Percentiles rank a stretch among this genome's conserved stretches.
phyloP scores from a whole-genome alignment of 2,888 invertebrate genomes.

The Bruchidius siliquastri region DNA sequence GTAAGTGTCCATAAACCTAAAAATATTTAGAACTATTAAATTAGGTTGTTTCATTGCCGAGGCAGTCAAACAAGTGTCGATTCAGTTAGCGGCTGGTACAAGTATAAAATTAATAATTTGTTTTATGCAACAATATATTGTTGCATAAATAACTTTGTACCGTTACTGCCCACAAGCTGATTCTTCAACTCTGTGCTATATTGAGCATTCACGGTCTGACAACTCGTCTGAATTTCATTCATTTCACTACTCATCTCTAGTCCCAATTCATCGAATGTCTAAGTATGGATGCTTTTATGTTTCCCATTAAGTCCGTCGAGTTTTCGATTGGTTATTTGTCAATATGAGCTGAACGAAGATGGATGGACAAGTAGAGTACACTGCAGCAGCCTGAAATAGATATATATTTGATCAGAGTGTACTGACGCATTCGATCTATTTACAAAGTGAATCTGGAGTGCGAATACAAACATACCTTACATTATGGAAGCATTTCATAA shows the following conservation, averaged over 20 bases:
- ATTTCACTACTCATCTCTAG: background rate
- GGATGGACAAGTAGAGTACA: background rate
- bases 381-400: background rate
- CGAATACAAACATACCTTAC: too few species aligned
- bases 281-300: background rate
- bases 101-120: too few species aligned
- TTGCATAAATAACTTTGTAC: too few species aligned
- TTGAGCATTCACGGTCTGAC: background rate
- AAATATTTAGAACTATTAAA: too few species aligned
- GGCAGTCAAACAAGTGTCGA: too few species aligned
- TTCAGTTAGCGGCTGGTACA: too few species aligned
- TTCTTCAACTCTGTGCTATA: background rate
- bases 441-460: background rate
- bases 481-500: too few species aligned
- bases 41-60: too few species aligned
- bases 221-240: background rate
- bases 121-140: too few species aligned
- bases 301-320: background rate
- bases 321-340: background rate
- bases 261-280: background rate
- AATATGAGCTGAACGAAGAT: background rate
- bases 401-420: background rate
- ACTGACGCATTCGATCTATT: background rate
- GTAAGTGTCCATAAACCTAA: background rate
- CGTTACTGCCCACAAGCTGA: too few species aligned